Percentiles rank a stretch among this genome's conserved stretches.
Evolutionary conservation across 2,797 vertebrate species (phyloP).

Genomic region (Macrochelys suwanniensis): DNA sequence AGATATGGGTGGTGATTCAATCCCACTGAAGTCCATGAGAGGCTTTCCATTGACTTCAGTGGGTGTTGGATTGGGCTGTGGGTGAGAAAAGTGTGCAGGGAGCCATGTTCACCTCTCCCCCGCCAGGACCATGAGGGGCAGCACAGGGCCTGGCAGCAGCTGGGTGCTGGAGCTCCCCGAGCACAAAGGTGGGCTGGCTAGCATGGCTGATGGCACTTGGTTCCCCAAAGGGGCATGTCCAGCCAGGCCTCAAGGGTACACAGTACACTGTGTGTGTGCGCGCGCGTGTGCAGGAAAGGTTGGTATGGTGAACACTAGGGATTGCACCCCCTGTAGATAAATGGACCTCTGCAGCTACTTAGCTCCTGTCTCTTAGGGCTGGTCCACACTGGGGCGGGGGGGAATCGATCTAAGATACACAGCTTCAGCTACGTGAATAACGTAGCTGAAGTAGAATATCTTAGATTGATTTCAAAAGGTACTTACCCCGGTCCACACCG

Average conservation of each 20-base stretch:
- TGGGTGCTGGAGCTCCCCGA: neutral
- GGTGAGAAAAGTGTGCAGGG: neutral
- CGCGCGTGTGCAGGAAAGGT: no score
- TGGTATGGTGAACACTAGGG: neutral
- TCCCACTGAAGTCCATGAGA: neutral
- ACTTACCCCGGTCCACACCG: no score
- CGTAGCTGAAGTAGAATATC: no score
- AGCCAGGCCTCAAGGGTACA: neutral
- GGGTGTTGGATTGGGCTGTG: neutral
- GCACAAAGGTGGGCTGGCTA: neutral
- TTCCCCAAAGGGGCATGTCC: neutral
- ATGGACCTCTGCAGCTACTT: neutral
- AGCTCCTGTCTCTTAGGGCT: neutral
- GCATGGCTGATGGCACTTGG: neutral
- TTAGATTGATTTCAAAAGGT: no score
- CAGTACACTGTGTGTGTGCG: neutral
- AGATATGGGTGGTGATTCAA: fast-evolving
- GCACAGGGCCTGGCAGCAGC: neutral
- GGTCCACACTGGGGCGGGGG: no score
- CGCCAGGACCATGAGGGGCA: neutral
- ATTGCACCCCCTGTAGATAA: neutral
- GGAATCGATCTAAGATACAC: no score
- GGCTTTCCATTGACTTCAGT: neutral
- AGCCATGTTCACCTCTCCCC: neutral
- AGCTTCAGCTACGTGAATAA: no score